Percentiles rank a stretch among this genome's conserved stretches.
These are phyloP conservation scores for Drosophila eugracilis DNA, from an alignment of 1,140 invertebrate genomes.

Conservation along the genomic window DNA sequence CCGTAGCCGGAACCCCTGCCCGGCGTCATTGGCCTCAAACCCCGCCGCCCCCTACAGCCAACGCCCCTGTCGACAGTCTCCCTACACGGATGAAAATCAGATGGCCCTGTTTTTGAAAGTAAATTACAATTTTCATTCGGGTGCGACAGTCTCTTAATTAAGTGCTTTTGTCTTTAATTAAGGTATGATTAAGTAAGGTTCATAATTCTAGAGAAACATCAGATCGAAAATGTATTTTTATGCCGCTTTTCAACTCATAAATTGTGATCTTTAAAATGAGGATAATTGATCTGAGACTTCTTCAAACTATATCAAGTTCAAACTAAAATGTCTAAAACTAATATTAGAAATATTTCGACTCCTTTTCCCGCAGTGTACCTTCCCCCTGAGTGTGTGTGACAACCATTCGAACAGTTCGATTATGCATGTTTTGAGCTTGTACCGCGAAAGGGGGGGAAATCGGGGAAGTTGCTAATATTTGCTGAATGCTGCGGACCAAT, in stretches of 20 bases:
- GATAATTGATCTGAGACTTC: too few species aligned
- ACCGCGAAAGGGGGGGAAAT: neutral
- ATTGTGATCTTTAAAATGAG: neutral
- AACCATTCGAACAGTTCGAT: conserved; percentile 63
- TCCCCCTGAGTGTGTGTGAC: conserved; percentile 24
- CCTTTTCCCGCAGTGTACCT: conserved; percentile 9
- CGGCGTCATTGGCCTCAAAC: conserved; percentile 29
- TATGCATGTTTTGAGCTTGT: conserved; percentile 50
- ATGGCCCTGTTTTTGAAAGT: too few species aligned
- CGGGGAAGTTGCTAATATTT: conserved; percentile 47
- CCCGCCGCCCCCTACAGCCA: neutral
- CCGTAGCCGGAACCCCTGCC: conserved; percentile 9
- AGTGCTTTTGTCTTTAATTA: too few species aligned
- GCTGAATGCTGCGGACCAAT: conserved; percentile 59
- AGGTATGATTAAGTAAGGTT: too few species aligned
- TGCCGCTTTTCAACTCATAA: neutral
- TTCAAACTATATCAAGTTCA: too few species aligned
- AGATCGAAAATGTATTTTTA: too few species aligned
- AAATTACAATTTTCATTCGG: too few species aligned
- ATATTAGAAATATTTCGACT: neutral
- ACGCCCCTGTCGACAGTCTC: neutral
- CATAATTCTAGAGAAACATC: too few species aligned
- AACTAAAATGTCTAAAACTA: too few species aligned
- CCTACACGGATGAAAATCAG: conserved; percentile 9
- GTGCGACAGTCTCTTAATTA: too few species aligned